phyloP scores from a whole-genome alignment of 2,113 vertebrate genomes.

The Mirounga angustirostris region DNA sequence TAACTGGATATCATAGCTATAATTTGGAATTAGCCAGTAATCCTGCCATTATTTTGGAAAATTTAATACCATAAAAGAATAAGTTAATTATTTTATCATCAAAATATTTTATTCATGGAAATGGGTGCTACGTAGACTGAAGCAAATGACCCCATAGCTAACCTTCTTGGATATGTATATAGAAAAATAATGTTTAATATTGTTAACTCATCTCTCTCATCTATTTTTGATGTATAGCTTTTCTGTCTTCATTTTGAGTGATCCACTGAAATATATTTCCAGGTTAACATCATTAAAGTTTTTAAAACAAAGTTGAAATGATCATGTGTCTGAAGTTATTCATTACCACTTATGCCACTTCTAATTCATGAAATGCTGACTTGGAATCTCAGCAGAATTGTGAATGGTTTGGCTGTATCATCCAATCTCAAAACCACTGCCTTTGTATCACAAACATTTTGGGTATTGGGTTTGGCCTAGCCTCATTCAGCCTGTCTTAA shows the following conservation, averaged over 20 bases:
- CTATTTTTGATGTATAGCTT: background rate
- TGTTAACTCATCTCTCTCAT: background rate
- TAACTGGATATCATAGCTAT: background rate
- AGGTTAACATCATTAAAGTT: conserved; percentile 12
- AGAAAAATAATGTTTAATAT: conserved; percentile 4
- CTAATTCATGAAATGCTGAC: background rate
- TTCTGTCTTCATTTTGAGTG: conserved; percentile 44
- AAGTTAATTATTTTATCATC: conserved; percentile 2
- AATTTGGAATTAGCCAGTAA: conserved; percentile 22
- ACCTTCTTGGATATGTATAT: conserved; percentile 14
- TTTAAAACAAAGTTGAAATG: conserved; percentile 45
- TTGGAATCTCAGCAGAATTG: background rate
- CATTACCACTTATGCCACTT: background rate
- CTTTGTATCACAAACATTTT: background rate
- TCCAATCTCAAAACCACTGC: background rate
- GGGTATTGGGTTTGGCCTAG: background rate
- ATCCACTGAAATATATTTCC: background rate
- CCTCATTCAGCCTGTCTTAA: background rate
- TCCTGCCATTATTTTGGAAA: background rate
- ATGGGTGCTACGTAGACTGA: background rate
- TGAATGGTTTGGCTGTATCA: background rate
- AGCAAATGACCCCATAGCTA: background rate
- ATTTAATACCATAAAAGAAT: background rate
- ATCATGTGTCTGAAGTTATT: conserved; percentile 26
- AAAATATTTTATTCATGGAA: background rate